Evolutionary conservation across 2,113 vertebrate species (phyloP), one percentile per base, ranked within the genome.

Genomic region (Mixornis gularis): DNA sequence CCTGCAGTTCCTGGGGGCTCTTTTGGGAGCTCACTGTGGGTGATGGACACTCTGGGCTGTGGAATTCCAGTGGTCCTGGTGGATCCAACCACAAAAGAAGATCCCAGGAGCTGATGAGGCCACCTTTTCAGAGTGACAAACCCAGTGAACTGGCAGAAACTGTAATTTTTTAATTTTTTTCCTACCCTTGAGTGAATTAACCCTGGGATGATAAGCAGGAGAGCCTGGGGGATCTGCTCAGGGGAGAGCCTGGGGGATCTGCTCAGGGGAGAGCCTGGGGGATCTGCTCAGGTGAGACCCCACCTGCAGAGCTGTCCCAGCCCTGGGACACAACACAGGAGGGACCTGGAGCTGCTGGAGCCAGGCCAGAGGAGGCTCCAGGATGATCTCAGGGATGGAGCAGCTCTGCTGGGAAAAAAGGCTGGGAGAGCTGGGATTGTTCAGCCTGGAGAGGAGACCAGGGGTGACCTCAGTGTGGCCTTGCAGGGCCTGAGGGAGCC

Each of bases 101-200:
- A 59, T 32, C 46, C 20, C 22, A 49, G 56, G 43, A 49, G n/a
- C 34, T 40, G 34, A 49, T 40, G 34, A 32, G 18, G 27, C 13
- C n/a, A 29, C 40, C 4, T 64, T 48, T n/a, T 38, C 18, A 29
- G 16, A n/a, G 24, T 46, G 80, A 69, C 53, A 68, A 69, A 76
- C n/a, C 85, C 43, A 18, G 69, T 6, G 68, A 87, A 87, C 48
- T 41, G 70, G 74, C 32, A 71, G 25, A 85, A 86, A 87, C 17
- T 26, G 24, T n/a, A 32, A 29, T n/a, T 73, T 73, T 64, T 55
- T 1, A 9, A 3, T 5, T n/a, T 24, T 85, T 93, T 63, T 65
- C 69, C 85, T 82, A 43, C 32, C 18, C 38, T 52, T 74, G 43
- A 65, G 70, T 81, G 49, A 88, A 56, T 36, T 63, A 81, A 62